Percentiles rank a stretch among this genome's conserved stretches.
Conservation (phyloP, 2,888 invertebrate species). For the Drosophila gaucha region DNA sequence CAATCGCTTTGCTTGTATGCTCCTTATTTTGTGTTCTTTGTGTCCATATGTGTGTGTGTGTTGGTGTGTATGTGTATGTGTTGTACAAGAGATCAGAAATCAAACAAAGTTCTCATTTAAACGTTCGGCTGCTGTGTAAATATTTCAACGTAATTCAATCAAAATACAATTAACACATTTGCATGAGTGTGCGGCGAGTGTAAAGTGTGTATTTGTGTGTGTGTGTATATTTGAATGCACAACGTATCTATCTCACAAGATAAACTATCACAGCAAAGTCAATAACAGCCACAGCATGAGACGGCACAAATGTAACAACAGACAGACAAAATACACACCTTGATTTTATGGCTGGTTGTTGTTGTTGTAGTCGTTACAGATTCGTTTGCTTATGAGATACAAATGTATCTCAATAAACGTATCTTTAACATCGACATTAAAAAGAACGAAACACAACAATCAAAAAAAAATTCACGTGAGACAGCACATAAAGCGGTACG, state of each 20-base stretch:
- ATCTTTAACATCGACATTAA: constrained; percentile 26
- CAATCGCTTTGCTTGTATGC: neutral
- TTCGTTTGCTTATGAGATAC: constrained; percentile 13
- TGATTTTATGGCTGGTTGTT: constrained; percentile 18
- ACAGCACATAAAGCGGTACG: constrained; percentile 9
- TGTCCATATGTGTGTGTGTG: neutral
- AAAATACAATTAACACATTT: constrained; percentile 76
- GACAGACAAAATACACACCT: constrained; percentile 48
- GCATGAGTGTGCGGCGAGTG: constrained; percentile 8
- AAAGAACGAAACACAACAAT: neutral
- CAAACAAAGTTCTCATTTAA: constrained; percentile 33
- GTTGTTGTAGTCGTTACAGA: constrained; percentile 34
- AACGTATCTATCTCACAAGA: constrained; percentile 38
- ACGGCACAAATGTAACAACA: constrained; percentile 33
- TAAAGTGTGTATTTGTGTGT: no score
- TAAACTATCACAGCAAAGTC: constrained; percentile 65
- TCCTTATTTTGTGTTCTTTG: neutral
- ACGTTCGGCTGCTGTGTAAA: constrained; percentile 53
- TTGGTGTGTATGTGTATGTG: neutral
- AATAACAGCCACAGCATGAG: constrained; percentile 60
- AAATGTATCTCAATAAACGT: constrained; percentile 36
- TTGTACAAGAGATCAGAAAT: constrained; percentile 28
- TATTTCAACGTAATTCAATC: constrained; percentile 72
- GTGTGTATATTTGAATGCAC: constrained; percentile 17
- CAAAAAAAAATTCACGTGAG: constrained; percentile 11